A percentile compares a stretch with the other conserved stretches of the same genome.
Conservation (phyloP, 37 sponge, comb jelly and placozoan genomes). For the Halisarca cf. caerulea region DNA sequence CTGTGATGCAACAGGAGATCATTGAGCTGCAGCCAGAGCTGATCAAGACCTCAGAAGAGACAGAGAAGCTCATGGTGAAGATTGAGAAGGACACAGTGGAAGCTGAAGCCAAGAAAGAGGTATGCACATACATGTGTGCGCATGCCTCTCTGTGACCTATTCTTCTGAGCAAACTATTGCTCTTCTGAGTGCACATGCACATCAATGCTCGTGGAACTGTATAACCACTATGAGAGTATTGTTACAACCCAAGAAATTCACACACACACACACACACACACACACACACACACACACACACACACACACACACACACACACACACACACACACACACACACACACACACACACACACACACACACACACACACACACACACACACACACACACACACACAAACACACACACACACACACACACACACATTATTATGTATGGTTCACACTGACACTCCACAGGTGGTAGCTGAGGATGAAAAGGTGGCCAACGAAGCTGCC, state of each 20-base stretch:
- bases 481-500: slow-evolving; percentile 94
- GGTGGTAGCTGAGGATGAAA: slow-evolving; percentile 98
- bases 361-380: no score
- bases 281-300: no score
- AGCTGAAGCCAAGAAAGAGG: slow-evolving; percentile 97
- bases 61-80: slow-evolving; percentile 91
- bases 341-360: no score
- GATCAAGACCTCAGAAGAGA: slow-evolving; percentile 93
- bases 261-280: no score
- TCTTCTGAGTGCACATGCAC: background rate
- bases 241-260: no score
- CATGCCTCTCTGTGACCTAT: no score
- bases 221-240: no score
- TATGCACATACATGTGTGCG: no score
- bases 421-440: background rate
- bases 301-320: no score
- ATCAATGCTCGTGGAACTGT: background rate
- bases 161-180: background rate
- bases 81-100: slow-evolving; percentile 98
- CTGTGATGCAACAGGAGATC: slow-evolving; percentile 95
- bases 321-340: no score
- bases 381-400: no score
- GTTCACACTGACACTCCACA: no score
- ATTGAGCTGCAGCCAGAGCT: slow-evolving; percentile 93
- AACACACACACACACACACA: background rate